Base-by-base conservation (phyloP, 2,888 invertebrate genomes). In the Ormyrus labotus region DNA sequence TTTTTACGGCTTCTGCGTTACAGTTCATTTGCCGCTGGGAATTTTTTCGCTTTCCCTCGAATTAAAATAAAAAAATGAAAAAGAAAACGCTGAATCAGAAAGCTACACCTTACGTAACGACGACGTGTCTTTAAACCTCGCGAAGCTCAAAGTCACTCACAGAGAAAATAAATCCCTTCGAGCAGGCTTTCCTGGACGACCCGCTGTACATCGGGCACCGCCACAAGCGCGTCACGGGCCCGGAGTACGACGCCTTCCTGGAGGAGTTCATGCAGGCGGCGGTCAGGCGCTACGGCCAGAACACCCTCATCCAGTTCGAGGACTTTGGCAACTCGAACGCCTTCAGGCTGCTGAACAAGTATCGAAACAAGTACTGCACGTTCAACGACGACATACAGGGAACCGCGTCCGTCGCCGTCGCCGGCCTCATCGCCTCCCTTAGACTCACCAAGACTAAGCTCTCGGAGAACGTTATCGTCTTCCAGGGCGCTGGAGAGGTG, bases 341-440 rank as follows among this genome's bases (percentile, higher is more conserved):
- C 6, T 99, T 99, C 93, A 93, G 96, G 55, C 92, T 99, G 76
- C 92, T 99, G 83, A 95, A 95, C 87, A 97, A 96, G 90, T 99
- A 99, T 92, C 94, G 97, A 61, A 92, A 96, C 86, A 90, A 94
- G 87, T 96, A 96, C 91, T 99, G 99, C 91, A 98, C 98, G 11
- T 99, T 99, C 92, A 99, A 99, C 92, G 99, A 99, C 91, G 99
- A 99, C 91, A 99, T 99, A 89, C 99, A 99, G 91, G 98, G 98
- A 88, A 98, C 99, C 5, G 99, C 99, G 3, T 93, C 98, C 6
- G 99, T 99, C 19, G 98, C 98, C 10, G 96, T 99, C 45, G 98
- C 97, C 11, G 99, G 99, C 0, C 92, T 99, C 68, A 90, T 99
- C 82, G 96, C 98, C 58, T 96, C 97, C 47, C 92, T 98, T 61